Evolutionary conservation across 92 coral and sea anemone species (phyloP), one percentile per base, ranked within the genome.

Genomic region (Siderastrea radians): DNA sequence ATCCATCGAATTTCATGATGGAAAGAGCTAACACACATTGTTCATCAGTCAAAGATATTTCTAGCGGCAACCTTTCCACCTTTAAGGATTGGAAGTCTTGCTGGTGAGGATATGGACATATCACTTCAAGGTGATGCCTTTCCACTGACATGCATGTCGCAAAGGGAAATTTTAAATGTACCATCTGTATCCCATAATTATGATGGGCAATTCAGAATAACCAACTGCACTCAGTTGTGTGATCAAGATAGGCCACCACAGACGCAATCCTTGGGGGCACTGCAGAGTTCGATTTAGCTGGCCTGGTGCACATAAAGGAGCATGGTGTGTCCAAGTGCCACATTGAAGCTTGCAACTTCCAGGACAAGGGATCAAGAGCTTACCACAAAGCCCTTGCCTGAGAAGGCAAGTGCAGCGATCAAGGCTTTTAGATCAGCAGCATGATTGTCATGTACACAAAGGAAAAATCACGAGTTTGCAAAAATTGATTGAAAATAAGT

Each of bases 261-360:
- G 74, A 84, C 3, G 88, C 88, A 60, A 84, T 84, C n/a, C 57
- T 84, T n/a, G n/a, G n/a, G 49, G 88, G 88, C 7, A 84, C 64
- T 13, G 88, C 88, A 16, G 60, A 2, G 59, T 38, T 74, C 47
- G 13, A 61, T 57, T 84, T 84, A 49, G 59, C 81, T 3, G 80
- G 88, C n/a, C 26, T 84, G 70, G 88, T 84, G 1, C 81, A 84
- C 57, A 14, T 84, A 14, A 52, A 84, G 7, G 88, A 84, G 6
- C 88, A 84, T 46, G 74, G 88, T 60, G 50, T 6, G 17, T 84
- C 88, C 4, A 74, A 61, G 45, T 74, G 73, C 55, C 88, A 72
- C 68, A 10, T 53, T 14, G 88, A 84, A 74, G 88, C 81, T 46
- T 44, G 52, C 5, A 3, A 3, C 51, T 83, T 83, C 61, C 72